phyloP scores from a whole-genome alignment of 2,113 vertebrate genomes.

The Aplodontia rufa region DNA sequence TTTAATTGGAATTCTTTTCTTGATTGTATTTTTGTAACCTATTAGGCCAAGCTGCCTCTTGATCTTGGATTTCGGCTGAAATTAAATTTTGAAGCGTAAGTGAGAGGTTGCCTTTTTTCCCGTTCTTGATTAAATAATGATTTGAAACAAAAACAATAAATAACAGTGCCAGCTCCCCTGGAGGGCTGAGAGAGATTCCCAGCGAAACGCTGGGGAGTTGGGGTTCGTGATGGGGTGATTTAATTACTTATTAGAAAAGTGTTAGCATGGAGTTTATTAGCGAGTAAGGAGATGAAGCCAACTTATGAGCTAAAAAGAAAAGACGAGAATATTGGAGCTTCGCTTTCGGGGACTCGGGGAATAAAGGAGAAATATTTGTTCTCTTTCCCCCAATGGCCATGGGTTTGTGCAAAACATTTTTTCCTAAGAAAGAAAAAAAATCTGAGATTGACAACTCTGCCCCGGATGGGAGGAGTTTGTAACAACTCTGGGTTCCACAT shows the following conservation, averaged over 20 bases:
- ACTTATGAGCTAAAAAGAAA: not conserved
- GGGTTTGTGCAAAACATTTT: not conserved
- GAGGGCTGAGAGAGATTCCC: constrained; percentile 72
- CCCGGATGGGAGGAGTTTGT: not conserved
- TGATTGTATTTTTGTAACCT: constrained; percentile 83
- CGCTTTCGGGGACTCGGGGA: not conserved
- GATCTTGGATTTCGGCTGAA: constrained; percentile 74
- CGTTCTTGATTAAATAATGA: constrained; percentile 83
- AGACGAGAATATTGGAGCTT: not conserved
- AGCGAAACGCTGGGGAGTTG: constrained; percentile 62
- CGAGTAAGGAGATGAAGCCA: constrained; percentile 49
- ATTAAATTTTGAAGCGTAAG: constrained; percentile 80
- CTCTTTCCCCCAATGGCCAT: not conserved
- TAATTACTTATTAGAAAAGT: constrained; percentile 81
- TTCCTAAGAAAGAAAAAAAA: not conserved
- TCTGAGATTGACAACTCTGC: not conserved
- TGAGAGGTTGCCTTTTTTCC: constrained; percentile 72
- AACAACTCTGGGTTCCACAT: not conserved
- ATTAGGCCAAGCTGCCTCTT: constrained; percentile 77
- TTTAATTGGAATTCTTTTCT: constrained; percentile 82
- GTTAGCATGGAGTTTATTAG: constrained; percentile 68
- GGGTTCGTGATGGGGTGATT: constrained; percentile 74
- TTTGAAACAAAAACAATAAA: constrained; percentile 83
- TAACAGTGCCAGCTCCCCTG: constrained; percentile 70
- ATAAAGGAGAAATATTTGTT: not conserved